A percentile compares a stretch with the other conserved stretches of the same genome.
Evolutionary conservation across 2,113 vertebrate species (phyloP).

Genomic region (Corythornis madagascariensis): DNA sequence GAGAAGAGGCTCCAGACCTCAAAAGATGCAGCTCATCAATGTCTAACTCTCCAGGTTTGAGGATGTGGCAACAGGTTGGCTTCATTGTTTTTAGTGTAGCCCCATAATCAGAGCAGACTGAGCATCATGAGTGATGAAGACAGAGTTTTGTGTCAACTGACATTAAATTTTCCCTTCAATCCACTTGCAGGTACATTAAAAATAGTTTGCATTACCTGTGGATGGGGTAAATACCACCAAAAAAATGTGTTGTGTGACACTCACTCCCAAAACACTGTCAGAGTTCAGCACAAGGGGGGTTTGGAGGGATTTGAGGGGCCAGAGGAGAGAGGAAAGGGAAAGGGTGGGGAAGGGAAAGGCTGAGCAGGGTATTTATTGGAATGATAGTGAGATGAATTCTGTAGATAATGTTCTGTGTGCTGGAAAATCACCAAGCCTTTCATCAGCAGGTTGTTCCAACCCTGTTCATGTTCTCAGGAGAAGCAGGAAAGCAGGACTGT

Average conservation of each 20-base stretch:
- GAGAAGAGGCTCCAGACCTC: background rate
- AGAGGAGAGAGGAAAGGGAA: background rate
- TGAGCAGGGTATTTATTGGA: background rate
- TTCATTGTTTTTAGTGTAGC: background rate
- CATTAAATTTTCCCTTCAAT: background rate
- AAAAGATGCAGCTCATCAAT: background rate
- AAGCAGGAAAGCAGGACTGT: background rate
- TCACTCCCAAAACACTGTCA: background rate
- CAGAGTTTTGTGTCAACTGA: background rate
- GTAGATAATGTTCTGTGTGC: background rate
- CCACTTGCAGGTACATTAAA: background rate
- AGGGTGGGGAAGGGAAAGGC: background rate
- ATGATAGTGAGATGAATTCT: background rate
- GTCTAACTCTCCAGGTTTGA: background rate
- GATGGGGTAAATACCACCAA: background rate
- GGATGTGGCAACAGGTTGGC: background rate
- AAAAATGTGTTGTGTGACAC: background rate
- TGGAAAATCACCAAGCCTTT: background rate
- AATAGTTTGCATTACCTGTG: background rate
- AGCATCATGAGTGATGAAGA: background rate
- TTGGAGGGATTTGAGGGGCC: background rate
- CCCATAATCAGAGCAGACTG: background rate
- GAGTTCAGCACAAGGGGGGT: background rate
- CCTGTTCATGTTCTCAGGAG: background rate
- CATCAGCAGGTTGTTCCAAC: background rate